phyloP scores from a whole-genome alignment of 2,113 vertebrate species.

The Opisthocomus hoazin region DNA sequence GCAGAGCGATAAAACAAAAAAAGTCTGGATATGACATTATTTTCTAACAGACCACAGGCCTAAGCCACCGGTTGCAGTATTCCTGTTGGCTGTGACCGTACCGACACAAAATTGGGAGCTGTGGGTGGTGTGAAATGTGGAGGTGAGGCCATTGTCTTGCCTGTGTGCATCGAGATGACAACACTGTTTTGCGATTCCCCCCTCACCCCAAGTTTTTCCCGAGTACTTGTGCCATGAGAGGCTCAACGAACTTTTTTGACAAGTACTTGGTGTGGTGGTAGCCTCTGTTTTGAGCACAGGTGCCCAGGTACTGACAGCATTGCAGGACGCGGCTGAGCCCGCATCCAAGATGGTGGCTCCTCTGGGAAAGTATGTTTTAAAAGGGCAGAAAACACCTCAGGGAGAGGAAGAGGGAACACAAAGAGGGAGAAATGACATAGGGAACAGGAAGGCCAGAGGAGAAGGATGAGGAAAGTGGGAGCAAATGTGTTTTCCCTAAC shows the following conservation, averaged over 20 bases:
- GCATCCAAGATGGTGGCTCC: not conserved
- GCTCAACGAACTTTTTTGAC: not conserved
- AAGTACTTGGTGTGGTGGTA: too few relatives aligned
- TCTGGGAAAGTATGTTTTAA: not conserved
- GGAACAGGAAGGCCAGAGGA: not conserved
- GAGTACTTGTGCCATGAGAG: not conserved
- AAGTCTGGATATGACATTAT: not conserved
- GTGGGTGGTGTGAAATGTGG: rapidly evolving
- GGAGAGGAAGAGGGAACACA: not conserved
- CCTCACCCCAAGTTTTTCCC: rapidly evolving
- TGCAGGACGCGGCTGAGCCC: not conserved
- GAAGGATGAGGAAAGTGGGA: not conserved
- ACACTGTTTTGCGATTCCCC: not conserved
- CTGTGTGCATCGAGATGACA: not conserved
- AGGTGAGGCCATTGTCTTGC: not conserved
- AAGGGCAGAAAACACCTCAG: not conserved
- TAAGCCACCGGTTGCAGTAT: not conserved
- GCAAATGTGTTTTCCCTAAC: not conserved
- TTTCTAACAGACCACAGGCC: not conserved
- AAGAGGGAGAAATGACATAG: not conserved
- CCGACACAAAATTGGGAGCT: not conserved
- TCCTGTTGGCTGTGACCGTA: not conserved
- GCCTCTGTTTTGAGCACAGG: not conserved
- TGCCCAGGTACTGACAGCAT: not conserved
- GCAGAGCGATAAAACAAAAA: not conserved